These are phyloP conservation scores for Rattus rattus DNA, from an alignment of 2,113 vertebrate genomes.

Conservation along the genomic window DNA sequence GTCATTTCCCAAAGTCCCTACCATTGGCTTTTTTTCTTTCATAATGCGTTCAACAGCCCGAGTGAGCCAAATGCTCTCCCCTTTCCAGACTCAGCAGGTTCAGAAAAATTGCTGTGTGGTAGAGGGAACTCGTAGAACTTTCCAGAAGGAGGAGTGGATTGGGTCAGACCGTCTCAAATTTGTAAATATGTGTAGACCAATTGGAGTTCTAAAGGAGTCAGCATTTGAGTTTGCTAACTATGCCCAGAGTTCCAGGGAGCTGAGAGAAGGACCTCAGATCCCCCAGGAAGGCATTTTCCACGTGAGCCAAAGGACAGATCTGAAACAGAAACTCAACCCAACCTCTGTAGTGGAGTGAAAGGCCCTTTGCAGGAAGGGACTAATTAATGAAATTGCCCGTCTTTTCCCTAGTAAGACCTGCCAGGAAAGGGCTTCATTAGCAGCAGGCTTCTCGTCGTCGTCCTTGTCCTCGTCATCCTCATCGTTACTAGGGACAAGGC, in stretches of 20 bases:
- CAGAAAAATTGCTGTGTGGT: conserved; percentile 7
- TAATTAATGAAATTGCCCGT: conserved; percentile 65
- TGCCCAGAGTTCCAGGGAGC: not conserved
- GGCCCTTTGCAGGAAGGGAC: conserved; percentile 26
- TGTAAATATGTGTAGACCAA: not conserved
- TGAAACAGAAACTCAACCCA: not conserved
- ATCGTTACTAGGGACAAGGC: conserved; percentile 46
- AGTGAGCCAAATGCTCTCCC: conserved; percentile 62
- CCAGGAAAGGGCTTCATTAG: conserved; percentile 53
- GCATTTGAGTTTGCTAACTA: not conserved
- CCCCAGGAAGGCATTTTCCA: not conserved
- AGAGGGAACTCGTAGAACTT: conserved; percentile 26
- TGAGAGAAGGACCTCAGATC: not conserved
- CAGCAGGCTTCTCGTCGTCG: not conserved
- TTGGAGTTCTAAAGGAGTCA: not conserved
- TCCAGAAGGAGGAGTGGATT: conserved; percentile 53
- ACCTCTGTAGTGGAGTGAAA: conserved; percentile 28
- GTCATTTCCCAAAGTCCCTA: conserved; percentile 65
- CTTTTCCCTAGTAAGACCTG: not conserved
- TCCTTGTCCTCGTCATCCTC: not conserved
- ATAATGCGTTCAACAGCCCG: conserved; percentile 56
- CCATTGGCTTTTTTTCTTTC: conserved; percentile 76
- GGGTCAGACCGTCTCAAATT: conserved; percentile 6
- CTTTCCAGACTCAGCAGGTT: conserved; percentile 77
- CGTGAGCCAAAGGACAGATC: not conserved